phyloP scores from a whole-genome alignment of 1,140 invertebrate species.

The Sminthurides bifidus region DNA sequence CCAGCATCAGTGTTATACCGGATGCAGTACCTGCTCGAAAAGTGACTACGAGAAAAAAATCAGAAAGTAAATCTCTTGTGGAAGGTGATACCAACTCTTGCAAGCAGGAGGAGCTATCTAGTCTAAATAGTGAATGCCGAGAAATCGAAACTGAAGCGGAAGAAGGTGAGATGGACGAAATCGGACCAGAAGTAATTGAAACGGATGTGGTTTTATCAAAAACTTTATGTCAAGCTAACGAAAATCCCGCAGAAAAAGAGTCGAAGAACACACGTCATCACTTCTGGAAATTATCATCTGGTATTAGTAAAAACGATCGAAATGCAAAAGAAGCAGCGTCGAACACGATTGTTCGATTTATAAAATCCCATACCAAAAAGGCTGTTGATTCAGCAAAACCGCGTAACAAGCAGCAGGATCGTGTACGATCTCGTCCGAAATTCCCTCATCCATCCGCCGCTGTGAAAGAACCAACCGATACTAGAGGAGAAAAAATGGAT shows the following conservation, averaged over 20 bases:
- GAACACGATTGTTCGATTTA: constrained; percentile 1
- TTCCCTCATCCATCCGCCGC: constrained; percentile 4
- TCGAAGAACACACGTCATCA: background rate
- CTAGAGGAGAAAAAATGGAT: too few relatives aligned
- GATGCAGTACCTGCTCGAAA: constrained; percentile 2
- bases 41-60: constrained; percentile 4
- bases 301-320: background rate
- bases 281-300: too few relatives aligned
- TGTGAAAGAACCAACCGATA: too few relatives aligned
- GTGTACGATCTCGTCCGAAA: constrained; percentile 1
- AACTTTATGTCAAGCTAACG: too few relatives aligned
- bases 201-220: too few relatives aligned
- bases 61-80: background rate
- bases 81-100: background rate
- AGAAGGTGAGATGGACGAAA: too few relatives aligned
- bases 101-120: background rate
- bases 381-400: constrained; percentile 1
- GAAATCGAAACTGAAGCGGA: too few relatives aligned
- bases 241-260: constrained; percentile 6
- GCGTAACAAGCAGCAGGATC: constrained; percentile 11
- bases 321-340: constrained; percentile 1
- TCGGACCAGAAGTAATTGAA: too few relatives aligned
- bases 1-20: constrained; percentile 11
- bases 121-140: too few relatives aligned
- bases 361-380: constrained; percentile 3